Evolutionary conservation across 1,140 invertebrate genomes (phyloP).

Genomic region (Monochamus saltuarius): DNA sequence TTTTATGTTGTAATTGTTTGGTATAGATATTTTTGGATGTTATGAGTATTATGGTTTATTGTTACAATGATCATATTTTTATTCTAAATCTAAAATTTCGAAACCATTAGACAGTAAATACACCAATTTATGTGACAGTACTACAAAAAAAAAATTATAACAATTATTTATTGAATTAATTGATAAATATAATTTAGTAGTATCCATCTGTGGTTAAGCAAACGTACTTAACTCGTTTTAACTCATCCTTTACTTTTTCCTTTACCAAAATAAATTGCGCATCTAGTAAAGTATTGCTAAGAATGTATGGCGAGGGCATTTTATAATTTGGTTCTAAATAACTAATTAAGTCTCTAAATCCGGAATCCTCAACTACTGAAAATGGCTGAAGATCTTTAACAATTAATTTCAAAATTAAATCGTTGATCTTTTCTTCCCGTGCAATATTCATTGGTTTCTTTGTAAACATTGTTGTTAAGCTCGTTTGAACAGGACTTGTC

Average conservation of each 20-base stretch:
- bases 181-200: too few relatives aligned
- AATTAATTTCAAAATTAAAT: slow-evolving; percentile 40
- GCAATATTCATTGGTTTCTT: slow-evolving; percentile 11
- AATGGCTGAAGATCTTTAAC: slow-evolving; percentile 41
- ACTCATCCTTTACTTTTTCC: slow-evolving; percentile 8
- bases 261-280: slow-evolving; percentile 12
- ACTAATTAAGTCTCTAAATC: slow-evolving; percentile 34
- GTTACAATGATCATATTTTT: too few relatives aligned
- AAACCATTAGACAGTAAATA: too few relatives aligned
- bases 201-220: slow-evolving; percentile 21
- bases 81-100: too few relatives aligned
- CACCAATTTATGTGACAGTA: too few relatives aligned
- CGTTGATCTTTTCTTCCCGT: slow-evolving; percentile 22
- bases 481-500: slow-evolving; percentile 5
- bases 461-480: slow-evolving; percentile 1
- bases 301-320: too few relatives aligned
- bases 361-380: too few relatives aligned
- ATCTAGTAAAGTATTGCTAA: slow-evolving; percentile 38
- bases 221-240: neutral
- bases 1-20: too few relatives aligned
- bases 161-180: too few relatives aligned
- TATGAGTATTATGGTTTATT: too few relatives aligned
- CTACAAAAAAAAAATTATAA: too few relatives aligned
- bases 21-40: too few relatives aligned
- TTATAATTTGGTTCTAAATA: slow-evolving; percentile 37